Base-by-base conservation (phyloP, 2,113 vertebrate species). In the Columbina picui region DNA sequence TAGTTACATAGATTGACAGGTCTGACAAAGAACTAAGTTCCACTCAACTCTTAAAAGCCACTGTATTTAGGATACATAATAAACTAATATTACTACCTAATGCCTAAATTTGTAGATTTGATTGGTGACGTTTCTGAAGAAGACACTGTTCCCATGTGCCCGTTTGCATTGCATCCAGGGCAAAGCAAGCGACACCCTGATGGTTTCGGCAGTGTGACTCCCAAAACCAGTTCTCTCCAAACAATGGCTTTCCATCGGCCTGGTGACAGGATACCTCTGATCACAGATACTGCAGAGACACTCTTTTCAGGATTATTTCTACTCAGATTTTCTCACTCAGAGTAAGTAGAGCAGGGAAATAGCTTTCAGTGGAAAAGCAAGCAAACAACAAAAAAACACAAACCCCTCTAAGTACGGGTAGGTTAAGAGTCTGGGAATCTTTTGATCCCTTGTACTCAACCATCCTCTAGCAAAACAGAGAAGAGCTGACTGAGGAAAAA, bases 281-380 rank as follows among this genome's bases (percentile, higher is more conserved):
- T 75, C 73, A 81, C 60, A 81, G 65, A 86, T 81, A 92, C 5
- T 78, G n/a, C 1, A 0, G 71, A 75, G 89, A 63, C 3, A 1
- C 56, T 93, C 80, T 86, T 92, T 90, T 77, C 75, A 93, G 76
- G 39, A 65, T 61, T 87, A 47, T 55, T 94, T 70, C 86, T 87
- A 19, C 88, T 89, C 68, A 52, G 80, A 95, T 39, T 94, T 96
- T 97, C 86, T 95, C 94, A 96, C 7, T 2, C 76, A 82, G 86
- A 50, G 47, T 94, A 96, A 92, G 77, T 89, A 95, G 84, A 95
- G 87, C 93, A 94, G 57, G 76, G 80, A 93, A 95, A 84, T 52
- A 90, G 65, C 89, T 89, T 94, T 94, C 87, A 89, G 80, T 52
- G 60, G 87, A 94, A 94, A 95, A 92, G 84, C 84, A 89, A 94